Evolutionary conservation across 2,113 vertebrate species (phyloP).

Genomic region (Emydocephalus ijimae): DNA sequence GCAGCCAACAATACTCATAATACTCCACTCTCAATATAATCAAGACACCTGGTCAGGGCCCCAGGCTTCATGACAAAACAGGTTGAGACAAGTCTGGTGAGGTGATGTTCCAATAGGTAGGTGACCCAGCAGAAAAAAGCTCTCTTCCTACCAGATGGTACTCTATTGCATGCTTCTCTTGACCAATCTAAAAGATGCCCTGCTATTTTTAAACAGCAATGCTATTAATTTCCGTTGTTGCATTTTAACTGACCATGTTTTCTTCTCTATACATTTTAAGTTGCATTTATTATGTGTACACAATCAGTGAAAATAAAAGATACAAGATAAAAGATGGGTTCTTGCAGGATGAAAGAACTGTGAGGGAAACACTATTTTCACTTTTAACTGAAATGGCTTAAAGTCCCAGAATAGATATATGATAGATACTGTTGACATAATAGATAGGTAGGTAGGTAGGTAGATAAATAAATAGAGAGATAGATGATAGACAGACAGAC

Average conservation of each 20-base stretch:
- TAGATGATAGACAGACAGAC: too few relatives aligned
- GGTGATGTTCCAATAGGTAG: background rate
- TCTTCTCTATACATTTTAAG: background rate
- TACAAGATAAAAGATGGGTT: background rate
- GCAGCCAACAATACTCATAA: background rate
- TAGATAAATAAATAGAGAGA: too few relatives aligned
- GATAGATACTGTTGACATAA: too few relatives aligned
- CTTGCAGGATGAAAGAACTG: too few relatives aligned
- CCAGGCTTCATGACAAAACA: background rate
- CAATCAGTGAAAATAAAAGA: background rate
- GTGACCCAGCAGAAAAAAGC: background rate
- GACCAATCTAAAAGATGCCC: background rate
- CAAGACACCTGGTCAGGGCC: background rate
- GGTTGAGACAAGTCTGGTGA: background rate
- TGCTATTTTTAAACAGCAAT: background rate
- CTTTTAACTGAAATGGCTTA: too few relatives aligned
- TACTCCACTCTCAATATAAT: background rate
- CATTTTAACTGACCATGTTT: background rate
- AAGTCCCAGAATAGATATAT: too few relatives aligned
- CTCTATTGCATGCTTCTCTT: background rate
- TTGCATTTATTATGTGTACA: background rate
- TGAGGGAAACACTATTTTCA: too few relatives aligned
- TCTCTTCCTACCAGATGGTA: background rate
- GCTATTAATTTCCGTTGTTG: too few relatives aligned
- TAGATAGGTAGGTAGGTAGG: too few relatives aligned